Evolutionary conservation across 2,113 vertebrate genomes (phyloP).

Genomic region (Elgaria multicarinata): DNA sequence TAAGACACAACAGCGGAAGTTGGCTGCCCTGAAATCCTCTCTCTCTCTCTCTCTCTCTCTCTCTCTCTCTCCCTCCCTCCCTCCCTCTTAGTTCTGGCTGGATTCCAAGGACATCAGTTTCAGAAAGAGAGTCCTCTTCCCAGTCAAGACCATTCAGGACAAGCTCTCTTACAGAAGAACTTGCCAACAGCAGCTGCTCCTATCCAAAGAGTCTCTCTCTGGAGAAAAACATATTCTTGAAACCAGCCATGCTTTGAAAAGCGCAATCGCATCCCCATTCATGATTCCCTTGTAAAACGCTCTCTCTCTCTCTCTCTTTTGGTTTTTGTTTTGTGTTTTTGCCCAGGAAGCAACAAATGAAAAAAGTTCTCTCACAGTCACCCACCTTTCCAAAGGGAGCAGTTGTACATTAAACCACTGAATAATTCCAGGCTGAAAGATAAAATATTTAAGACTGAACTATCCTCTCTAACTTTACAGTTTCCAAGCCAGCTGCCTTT

Average conservation of each 20-base stretch:
- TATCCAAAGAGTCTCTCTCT: slow-evolving; percentile 46
- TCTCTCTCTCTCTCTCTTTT: neutral
- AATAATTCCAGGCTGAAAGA: slow-evolving; percentile 70
- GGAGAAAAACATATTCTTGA: slow-evolving; percentile 24
- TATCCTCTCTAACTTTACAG: slow-evolving; percentile 51
- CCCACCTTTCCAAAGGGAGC: slow-evolving; percentile 60
- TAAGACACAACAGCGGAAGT: neutral
- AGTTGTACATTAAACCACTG: slow-evolving; percentile 63
- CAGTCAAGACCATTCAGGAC: slow-evolving; percentile 49
- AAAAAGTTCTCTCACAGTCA: slow-evolving; percentile 53
- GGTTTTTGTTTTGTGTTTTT: too few species aligned
- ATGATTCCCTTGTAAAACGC: slow-evolving; percentile 19
- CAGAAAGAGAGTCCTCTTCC: slow-evolving; percentile 63
- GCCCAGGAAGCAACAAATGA: slow-evolving; percentile 36
- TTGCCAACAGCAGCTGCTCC: slow-evolving; percentile 64
- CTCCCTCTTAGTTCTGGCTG: slow-evolving; percentile 51
- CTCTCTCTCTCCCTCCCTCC: slow-evolving; percentile 27
- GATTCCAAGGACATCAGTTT: slow-evolving; percentile 65
- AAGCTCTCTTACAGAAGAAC: slow-evolving; percentile 49
- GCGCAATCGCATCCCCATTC: neutral
- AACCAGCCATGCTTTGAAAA: slow-evolving; percentile 48
- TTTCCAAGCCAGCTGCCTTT: slow-evolving; percentile 56
- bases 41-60: slow-evolving; percentile 36
- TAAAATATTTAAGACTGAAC: slow-evolving; percentile 69
- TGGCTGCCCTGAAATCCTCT: slow-evolving; percentile 45